Evolutionary conservation across 2,888 invertebrate genomes (phyloP), one percentile per base, ranked within the genome.

Genomic region (Antheraea yamamai): DNA sequence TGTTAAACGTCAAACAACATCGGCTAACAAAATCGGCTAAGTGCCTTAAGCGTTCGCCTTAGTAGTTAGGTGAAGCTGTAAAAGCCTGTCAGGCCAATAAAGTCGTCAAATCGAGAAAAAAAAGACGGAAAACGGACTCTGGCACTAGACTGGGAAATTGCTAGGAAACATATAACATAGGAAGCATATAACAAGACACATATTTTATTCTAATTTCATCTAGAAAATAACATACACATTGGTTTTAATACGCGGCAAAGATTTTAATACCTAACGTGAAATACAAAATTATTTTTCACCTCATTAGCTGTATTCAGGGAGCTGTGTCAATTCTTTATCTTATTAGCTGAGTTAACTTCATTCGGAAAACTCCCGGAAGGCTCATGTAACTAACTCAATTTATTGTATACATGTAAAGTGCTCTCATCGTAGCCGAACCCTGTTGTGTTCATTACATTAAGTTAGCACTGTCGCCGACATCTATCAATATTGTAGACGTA

Each of bases 401-500:
- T 80, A 75, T 74, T 75, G 74, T 52, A 76, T 76, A 79, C 75
- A 76, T 73, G 64, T 30, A 77, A 75, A 75, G 73, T 76, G 72
- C 64, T 52, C 75, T 76, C 76, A 78, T 73, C 73, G 73, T 73
- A 76, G 78, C 77, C 76, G 77, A 81, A 82, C 78, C 79, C 77
- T 74, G 74, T 77, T 76, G 72, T 76, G 73, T 61, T 80, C 80
- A 85, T 84, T 83, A 77, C 79, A 83, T 85, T 81, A 75, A 58
- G 51, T 51, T 14, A 47, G 26, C 30, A 66, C 30, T 26, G 64
- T 66, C 64, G 64, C 64, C 64, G 64, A 30, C 64, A 16, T 66
- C 16, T 66, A 66, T 23, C n/a, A 12, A 23, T 30, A 66, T 66
- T 10, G 16, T 66, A 26, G 4, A 30, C 30, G 16, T 66, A 16